phyloP scores from a whole-genome alignment of 2,113 vertebrate genomes.

The Gallinago media region DNA sequence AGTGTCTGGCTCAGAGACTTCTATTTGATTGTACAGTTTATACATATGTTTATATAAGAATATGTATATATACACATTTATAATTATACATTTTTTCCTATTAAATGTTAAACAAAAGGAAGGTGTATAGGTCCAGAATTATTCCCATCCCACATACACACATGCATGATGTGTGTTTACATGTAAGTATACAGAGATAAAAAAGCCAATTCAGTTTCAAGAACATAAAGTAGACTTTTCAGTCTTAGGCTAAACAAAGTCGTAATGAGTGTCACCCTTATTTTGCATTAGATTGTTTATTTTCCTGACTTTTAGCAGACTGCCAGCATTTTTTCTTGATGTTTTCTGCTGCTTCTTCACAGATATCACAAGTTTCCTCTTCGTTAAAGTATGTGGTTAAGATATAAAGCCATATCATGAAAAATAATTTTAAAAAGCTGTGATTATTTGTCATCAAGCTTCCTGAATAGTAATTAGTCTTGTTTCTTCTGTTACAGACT shows the following conservation, averaged over 20 bases:
- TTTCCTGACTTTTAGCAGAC: neutral
- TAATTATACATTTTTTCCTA: neutral
- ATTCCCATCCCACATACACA: neutral
- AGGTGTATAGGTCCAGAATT: neutral
- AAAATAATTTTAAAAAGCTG: neutral
- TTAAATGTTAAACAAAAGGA: neutral
- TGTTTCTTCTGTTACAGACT: slow-evolving; percentile 76
- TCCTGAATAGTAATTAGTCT: slow-evolving; percentile 16
- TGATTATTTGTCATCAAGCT: neutral
- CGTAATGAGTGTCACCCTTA: neutral
- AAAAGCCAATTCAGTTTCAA: neutral
- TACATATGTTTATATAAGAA: neutral
- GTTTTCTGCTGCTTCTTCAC: neutral
- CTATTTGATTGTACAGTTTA: fast-evolving
- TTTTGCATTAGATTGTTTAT: neutral
- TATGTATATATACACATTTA: neutral
- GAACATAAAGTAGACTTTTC: neutral
- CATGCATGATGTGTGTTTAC: neutral
- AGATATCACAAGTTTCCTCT: neutral
- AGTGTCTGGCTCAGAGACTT: neutral
- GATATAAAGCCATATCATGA: neutral
- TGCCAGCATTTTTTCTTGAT: neutral
- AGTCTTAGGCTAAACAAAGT: neutral
- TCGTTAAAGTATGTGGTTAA: neutral
- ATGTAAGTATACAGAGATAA: neutral